Percentiles rank a stretch among this genome's conserved stretches.
phyloP scores from a whole-genome alignment of 2,888 invertebrate species.

The Drosophila infuscata region DNA sequence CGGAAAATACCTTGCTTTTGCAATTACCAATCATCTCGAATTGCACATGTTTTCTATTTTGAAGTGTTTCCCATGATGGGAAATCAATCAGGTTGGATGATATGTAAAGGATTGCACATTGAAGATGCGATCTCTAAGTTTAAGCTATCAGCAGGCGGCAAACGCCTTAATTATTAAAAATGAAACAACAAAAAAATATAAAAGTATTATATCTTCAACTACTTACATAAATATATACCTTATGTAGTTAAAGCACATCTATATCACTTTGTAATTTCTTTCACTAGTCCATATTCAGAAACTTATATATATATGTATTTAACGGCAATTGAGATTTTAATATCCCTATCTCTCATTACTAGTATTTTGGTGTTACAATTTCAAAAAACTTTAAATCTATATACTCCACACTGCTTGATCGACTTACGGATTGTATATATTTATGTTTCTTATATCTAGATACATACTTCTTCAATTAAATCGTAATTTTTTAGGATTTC shows the following conservation, averaged over 20 bases:
- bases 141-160: neutral
- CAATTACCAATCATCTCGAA: neutral
- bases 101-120: neutral
- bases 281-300: neutral
- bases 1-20: conserved; percentile 24
- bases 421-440: neutral
- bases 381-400: neutral
- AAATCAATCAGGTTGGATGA: neutral
- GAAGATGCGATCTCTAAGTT: neutral
- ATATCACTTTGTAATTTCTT: neutral
- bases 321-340: neutral
- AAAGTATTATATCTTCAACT: neutral
- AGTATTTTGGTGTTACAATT: neutral
- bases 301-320: neutral
- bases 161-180: neutral
- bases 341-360: neutral
- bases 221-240: neutral
- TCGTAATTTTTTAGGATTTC: neutral
- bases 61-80: neutral
- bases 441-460: neutral
- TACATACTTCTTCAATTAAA: neutral
- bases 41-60: neutral
- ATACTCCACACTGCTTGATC: neutral
- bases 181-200: neutral
- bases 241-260: neutral